Conservation (phyloP, 2,888 invertebrate genomes). For the Ernsta delagoae region DNA sequence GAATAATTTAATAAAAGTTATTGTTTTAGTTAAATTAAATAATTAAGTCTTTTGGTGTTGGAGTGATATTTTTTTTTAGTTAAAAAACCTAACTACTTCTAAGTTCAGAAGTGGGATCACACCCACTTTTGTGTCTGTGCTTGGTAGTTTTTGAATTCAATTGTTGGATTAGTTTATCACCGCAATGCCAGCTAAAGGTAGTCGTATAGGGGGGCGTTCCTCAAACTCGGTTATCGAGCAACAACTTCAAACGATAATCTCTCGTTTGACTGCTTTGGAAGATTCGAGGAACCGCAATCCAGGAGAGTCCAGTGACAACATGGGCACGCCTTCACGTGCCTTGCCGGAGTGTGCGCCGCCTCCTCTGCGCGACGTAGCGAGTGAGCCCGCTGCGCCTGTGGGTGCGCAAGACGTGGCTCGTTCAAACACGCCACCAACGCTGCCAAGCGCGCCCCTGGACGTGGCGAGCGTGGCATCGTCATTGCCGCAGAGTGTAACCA, state of each 20-base stretch:
- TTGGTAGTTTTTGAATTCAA: background rate
- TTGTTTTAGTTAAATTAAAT: too few species aligned
- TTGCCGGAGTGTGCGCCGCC: background rate
- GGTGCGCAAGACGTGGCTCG: too few species aligned
- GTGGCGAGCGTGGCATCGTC: background rate
- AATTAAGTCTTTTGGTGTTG: too few species aligned
- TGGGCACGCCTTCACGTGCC: background rate
- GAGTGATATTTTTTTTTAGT: too few species aligned
- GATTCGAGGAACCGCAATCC: background rate
- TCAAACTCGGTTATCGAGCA: background rate
- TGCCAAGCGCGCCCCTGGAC: background rate
- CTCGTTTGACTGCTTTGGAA: slow-evolving; percentile 1
- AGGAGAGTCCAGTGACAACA: background rate
- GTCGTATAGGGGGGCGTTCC: background rate
- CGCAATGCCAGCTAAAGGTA: background rate
- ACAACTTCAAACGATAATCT: slow-evolving; percentile 4
- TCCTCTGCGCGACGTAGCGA: background rate
- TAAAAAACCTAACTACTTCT: background rate
- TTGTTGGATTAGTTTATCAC: background rate
- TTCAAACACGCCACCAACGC: background rate
- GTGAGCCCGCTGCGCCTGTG: background rate
- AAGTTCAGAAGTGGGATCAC: background rate
- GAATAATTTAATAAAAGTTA: too few species aligned
- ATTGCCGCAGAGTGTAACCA: background rate
- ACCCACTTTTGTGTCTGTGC: background rate